Conservation (phyloP, 2,888 invertebrate species). For the Andrena marginata region DNA sequence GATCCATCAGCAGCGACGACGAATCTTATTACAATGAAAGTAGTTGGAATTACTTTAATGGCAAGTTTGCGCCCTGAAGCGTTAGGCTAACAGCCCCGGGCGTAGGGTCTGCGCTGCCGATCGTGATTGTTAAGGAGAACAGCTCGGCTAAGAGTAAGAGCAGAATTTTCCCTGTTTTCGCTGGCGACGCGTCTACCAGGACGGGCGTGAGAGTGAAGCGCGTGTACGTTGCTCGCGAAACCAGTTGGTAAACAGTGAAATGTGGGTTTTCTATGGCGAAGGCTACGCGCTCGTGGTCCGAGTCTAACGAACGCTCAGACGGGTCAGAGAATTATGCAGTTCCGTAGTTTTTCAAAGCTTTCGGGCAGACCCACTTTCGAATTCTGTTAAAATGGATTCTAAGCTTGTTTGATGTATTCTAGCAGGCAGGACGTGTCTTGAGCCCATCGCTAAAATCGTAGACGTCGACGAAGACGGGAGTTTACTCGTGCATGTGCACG, state of each 20-base stretch:
- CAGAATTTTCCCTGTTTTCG: constrained; percentile 72
- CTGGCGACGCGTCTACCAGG: constrained; percentile 35
- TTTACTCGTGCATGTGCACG: constrained; percentile 38
- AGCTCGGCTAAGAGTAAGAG: constrained; percentile 70
- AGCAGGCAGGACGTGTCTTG: too few species aligned
- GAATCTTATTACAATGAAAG: constrained; percentile 3
- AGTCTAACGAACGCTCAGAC: not conserved
- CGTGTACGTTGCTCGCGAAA: constrained; percentile 68
- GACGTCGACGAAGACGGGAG: constrained; percentile 5
- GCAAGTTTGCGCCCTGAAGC: not conserved
- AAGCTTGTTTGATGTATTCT: not conserved
- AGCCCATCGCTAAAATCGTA: not conserved
- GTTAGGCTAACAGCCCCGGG: not conserved
- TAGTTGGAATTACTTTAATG: not conserved
- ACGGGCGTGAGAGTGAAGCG: constrained; percentile 68
- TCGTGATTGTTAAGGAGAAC: constrained; percentile 40
- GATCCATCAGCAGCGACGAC: not conserved
- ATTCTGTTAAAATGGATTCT: not conserved
- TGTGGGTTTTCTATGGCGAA: constrained; percentile 52
- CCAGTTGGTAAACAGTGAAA: constrained; percentile 77
- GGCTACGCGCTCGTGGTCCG: constrained; percentile 16
- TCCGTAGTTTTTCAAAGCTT: not conserved
- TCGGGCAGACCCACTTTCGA: not conserved
- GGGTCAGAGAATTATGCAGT: not conserved
- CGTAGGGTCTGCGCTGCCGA: constrained; percentile 3